A percentile compares a stretch with the other conserved stretches of the same genome.
Evolutionary conservation across 1,140 invertebrate species (phyloP).

Genomic region (Homalodisca vitripennis): DNA sequence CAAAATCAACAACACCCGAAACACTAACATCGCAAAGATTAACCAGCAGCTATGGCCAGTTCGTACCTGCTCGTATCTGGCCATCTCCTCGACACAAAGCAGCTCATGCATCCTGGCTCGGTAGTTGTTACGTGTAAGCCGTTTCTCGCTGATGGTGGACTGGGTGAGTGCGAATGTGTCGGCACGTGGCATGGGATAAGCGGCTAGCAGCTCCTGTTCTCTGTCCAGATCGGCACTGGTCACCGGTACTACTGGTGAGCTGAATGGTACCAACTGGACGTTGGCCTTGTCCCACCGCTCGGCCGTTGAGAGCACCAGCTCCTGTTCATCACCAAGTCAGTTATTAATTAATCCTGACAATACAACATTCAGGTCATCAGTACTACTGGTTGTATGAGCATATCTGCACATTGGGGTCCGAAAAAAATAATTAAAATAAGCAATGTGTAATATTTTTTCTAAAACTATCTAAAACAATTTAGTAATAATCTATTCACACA

Average conservation of each 20-base stretch:
- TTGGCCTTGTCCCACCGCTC: conserved; percentile 59
- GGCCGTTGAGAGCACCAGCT: conserved; percentile 57
- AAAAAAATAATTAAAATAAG: too few relatives aligned
- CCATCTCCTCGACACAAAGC: conserved; percentile 76
- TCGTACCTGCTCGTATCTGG: conserved; percentile 64
- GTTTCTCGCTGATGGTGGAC: conserved; percentile 62
- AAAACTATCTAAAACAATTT: too few relatives aligned
- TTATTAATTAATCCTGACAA: too few relatives aligned
- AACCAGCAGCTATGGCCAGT: too few relatives aligned
- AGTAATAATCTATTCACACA: too few relatives aligned
- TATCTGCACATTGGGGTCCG: too few relatives aligned
- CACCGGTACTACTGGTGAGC: conserved; percentile 52
- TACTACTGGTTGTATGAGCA: too few relatives aligned
- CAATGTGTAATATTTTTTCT: too few relatives aligned
- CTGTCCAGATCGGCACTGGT: conserved; percentile 50
- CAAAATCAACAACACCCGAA: too few relatives aligned
- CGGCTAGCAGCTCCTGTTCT: conserved; percentile 57
- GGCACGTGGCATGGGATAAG: conserved; percentile 67
- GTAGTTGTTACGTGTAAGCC: conserved; percentile 71
- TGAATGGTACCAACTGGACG: conserved; percentile 59
- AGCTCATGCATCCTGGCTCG: conserved; percentile 75
- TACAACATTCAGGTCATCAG: too few relatives aligned
- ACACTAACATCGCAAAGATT: too few relatives aligned
- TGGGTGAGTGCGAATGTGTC: conserved; percentile 68
- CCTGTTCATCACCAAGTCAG: too few relatives aligned